Evolutionary conservation across 2,888 invertebrate genomes (phyloP), one percentile per base, ranked within the genome.

Genomic region (Gymnosoma rotundatum): DNA sequence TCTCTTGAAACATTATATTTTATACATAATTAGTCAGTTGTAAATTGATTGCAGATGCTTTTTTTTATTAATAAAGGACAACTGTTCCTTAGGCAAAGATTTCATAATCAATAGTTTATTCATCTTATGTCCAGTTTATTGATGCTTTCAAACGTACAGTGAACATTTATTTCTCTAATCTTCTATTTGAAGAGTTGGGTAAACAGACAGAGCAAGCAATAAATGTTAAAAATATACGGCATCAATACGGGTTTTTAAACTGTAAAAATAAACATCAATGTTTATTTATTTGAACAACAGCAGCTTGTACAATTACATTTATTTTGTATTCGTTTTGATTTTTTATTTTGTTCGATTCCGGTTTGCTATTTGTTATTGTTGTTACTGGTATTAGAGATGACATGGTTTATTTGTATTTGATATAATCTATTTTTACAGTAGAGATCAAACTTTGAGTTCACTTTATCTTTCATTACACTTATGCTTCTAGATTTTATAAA

Each of bases 131-230:
- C 61, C 78, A 52, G 67, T 56, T 78, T 58, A 21, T 42, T 18
- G 54, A 73, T 69, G 67, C 45, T 66, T 67, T n/a, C 7, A 54
- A 58, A 38, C 50, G 50, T 58, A 52, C 18, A 52, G n/a, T 72
- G 73, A 50, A 38, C 48, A 73, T 66, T 72, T 64, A 79, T 74
- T 84, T 78, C 72, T 78, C 61, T 60, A 75, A 72, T 66, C n/a
- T 54, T 45, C 45, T n/a, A 54, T 32, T 54, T n/a, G n/a, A 56
- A 54, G 38, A 50, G 20, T 48, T 78, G 45, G n/a, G 56, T 50
- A 48, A 72, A 18, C 48, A 50, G 50, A 67, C 58, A 42, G 25
- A 38, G 21, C 10, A 60, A 38, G n/a, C 21, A 64, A 36, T 4
- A 25, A 50, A 32, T 63, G 63, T 25, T 74, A 20, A 48, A 66